A percentile compares a stretch with the other conserved stretches of the same genome.
These are phyloP conservation scores for Pelmatolapia mariae DNA, from an alignment of 2,113 vertebrate species.

Conservation along the genomic window DNA sequence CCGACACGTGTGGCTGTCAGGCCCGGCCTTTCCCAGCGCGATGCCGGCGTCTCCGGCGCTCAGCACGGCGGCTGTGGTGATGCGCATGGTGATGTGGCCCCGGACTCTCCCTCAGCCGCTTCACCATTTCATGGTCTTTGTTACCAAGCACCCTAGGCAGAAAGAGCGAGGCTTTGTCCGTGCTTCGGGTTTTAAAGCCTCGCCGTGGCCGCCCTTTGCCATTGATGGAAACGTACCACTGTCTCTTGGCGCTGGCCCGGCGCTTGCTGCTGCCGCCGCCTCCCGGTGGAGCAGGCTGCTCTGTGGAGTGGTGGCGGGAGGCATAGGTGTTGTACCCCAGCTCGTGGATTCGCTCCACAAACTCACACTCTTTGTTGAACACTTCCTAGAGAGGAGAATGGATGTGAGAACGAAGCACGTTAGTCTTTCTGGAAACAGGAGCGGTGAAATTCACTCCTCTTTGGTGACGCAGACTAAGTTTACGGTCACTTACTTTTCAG, in stretches of 20 bases:
- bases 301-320: constrained; percentile 81
- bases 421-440: not conserved
- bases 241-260: constrained; percentile 78
- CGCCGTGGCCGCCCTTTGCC: constrained; percentile 93
- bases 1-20: not conserved
- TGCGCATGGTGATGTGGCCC: constrained; percentile 58
- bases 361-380: constrained; percentile 91
- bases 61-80: constrained; percentile 1
- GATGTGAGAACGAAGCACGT: not conserved
- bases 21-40: not conserved
- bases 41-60: constrained; percentile 37
- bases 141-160: constrained; percentile 89
- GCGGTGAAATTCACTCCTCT: not conserved
- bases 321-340: constrained; percentile 95
- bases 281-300: constrained; percentile 57
- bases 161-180: constrained; percentile 96
- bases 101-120: constrained; percentile 55
- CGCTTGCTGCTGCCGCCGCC: constrained; percentile 40
- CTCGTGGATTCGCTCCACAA: constrained; percentile 93
- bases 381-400: constrained; percentile 72
- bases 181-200: constrained; percentile 90
- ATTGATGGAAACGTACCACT: constrained; percentile 94
- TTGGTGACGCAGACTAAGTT: not conserved
- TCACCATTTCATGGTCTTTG: constrained; percentile 89
- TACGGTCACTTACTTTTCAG: not conserved